These are phyloP conservation scores for Dyspetes luteomarginatus DNA, from an alignment of 2,888 invertebrate species.

Conservation along the genomic window DNA sequence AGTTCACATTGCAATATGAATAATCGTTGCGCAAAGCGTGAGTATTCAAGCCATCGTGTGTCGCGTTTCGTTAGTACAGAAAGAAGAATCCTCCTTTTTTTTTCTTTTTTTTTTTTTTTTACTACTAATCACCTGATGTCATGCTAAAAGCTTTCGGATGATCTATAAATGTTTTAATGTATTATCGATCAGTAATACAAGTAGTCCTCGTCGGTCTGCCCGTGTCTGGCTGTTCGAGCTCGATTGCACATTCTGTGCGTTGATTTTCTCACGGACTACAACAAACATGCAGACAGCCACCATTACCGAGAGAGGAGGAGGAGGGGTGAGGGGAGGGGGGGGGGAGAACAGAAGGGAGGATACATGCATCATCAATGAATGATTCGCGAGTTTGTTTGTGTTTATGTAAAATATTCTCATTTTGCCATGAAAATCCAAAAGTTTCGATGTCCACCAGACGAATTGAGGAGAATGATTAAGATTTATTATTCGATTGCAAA, in stretches of 20 bases:
- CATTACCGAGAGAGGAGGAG: slow-evolving; percentile 78
- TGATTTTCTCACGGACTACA: slow-evolving; percentile 79
- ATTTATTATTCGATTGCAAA: neutral
- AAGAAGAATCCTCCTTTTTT: slow-evolving; percentile 21
- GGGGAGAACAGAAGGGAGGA: too few species aligned
- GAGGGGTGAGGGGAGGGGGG: too few species aligned
- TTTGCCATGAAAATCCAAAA: neutral
- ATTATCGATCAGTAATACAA: slow-evolving; percentile 81
- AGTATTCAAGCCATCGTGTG: slow-evolving; percentile 62
- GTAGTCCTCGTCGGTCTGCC: slow-evolving; percentile 79
- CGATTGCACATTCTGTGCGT: slow-evolving; percentile 74
- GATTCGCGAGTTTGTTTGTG: slow-evolving; percentile 34
- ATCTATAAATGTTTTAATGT: slow-evolving; percentile 70
- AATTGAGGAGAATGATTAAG: neutral
- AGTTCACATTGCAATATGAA: neutral
- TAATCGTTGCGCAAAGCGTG: slow-evolving; percentile 64
- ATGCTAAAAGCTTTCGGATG: slow-evolving; percentile 78
- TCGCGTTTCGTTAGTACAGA: slow-evolving; percentile 52
- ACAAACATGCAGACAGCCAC: slow-evolving; percentile 81
- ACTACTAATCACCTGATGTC: slow-evolving; percentile 78
- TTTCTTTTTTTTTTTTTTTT: slow-evolving; percentile 38
- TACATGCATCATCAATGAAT: slow-evolving; percentile 71
- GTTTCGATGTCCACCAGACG: too few species aligned
- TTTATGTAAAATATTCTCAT: neutral
- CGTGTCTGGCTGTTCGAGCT: slow-evolving; percentile 73